Evolutionary conservation across 2,888 invertebrate genomes (phyloP), one percentile per base, ranked within the genome.

Genomic region (Lithophane semibrunnea): DNA sequence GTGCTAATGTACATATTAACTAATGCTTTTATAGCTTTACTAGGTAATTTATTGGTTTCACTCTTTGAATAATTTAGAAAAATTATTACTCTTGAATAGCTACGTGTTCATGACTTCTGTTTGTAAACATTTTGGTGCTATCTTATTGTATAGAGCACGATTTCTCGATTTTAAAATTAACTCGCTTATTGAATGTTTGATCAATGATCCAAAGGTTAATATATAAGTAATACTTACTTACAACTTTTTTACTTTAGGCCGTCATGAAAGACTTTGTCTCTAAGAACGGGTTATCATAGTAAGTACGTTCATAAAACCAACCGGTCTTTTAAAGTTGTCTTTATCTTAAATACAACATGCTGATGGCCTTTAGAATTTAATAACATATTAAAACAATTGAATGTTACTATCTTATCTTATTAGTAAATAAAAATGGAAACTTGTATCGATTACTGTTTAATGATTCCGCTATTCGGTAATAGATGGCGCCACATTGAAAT

Each of bases 401-500:
- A 37, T 37, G 37, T 37, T 37, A 37, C 2, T 37, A 37, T 3
- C 37, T 1, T 37, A 37, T 3, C 37, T 1, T 29, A 29, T 29
- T 29, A 29, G 37, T 37, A 3, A 37, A 37, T 3, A 21, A 24
- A 24, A 63, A 1, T 0, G 13, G 0, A 24, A 56, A 56, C 1
- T 54, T 63, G 8, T 64, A 77, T 86, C 61, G 85, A 87, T 87
- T 78, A 73, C 61, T 75, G 3, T 52, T 21, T 18, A 56, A 10
- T 77, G 47, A 61, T 90, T 85, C 75, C 5, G 86, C 95, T 93
- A 94, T 90, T 92, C 90, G 68, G 54, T 84, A 85, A 90, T 21
- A 95, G 95, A 94, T 94, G 95, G 93, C 95, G 92, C 77, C 79
- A 73, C 80, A 63, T 58, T 49, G 8, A 8, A 64, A 49, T 1